Conservation (phyloP, 2,113 vertebrate species). For the Poeciliopsis prolifica region DNA sequence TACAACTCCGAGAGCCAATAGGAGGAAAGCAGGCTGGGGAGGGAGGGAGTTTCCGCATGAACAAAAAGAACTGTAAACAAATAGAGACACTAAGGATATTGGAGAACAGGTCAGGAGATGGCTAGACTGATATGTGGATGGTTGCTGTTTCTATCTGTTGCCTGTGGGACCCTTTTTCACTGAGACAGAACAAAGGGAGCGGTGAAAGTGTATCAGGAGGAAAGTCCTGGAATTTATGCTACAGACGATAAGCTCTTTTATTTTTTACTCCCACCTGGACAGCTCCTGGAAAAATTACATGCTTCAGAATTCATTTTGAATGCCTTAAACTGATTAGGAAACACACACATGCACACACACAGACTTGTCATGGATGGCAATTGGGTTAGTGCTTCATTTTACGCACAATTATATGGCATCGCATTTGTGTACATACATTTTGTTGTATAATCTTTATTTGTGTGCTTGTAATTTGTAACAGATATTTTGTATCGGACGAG, state of each 20-base stretch:
- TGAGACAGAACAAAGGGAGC: constrained; percentile 48
- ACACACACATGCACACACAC: not conserved
- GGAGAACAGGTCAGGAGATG: constrained; percentile 68
- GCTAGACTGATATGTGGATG: constrained; percentile 63
- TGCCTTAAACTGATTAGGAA: constrained; percentile 20
- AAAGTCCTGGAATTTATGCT: constrained; percentile 34
- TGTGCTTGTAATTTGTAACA: constrained; percentile 49
- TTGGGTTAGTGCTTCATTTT: constrained; percentile 33
- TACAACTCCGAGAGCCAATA: constrained; percentile 87
- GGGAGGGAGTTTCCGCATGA: constrained; percentile 46
- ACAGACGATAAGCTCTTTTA: constrained; percentile 53
- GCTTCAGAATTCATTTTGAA: constrained; percentile 34
- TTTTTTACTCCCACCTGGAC: constrained; percentile 30
- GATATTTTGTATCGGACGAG: constrained; percentile 21
- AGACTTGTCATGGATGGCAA: constrained; percentile 41
- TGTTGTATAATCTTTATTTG: constrained; percentile 48
- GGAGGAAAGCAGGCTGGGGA: constrained; percentile 56
- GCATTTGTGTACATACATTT: constrained; percentile 55
- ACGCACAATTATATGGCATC: constrained; percentile 68
- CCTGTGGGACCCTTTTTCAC: constrained; percentile 64
- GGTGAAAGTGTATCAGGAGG: constrained; percentile 45
- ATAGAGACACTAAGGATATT: constrained; percentile 64
- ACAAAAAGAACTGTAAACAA: constrained; percentile 66
- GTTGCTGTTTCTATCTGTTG: constrained; percentile 68
- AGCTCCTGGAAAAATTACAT: constrained; percentile 32